phyloP scores from a whole-genome alignment of 2,113 vertebrate genomes.

The Nyctibius bracteatus region DNA sequence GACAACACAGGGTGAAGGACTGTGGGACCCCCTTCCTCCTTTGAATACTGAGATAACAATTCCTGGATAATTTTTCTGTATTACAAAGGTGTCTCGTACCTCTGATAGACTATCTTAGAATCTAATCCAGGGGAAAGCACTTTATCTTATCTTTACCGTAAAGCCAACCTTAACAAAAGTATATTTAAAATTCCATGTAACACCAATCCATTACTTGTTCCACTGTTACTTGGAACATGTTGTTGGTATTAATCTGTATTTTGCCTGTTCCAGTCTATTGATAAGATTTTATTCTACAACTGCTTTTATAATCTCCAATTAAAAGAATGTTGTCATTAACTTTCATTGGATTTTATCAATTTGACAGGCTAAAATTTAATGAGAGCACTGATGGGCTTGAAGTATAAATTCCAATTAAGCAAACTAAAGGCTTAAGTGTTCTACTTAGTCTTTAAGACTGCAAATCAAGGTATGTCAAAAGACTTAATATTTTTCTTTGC shows the following conservation, averaged over 20 bases:
- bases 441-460: background rate
- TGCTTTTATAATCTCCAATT: background rate
- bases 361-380: background rate
- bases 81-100: background rate
- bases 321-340: background rate
- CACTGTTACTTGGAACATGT: background rate
- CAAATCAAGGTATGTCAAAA: background rate
- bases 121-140: background rate
- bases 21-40: background rate
- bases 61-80: background rate
- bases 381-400: background rate
- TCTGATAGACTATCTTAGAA: background rate
- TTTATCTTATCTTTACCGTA: slow-evolving; percentile 16
- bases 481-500: background rate
- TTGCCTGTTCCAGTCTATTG: background rate
- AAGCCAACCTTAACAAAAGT: background rate
- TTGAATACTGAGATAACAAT: background rate
- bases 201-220: background rate
- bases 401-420: background rate
- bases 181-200: background rate
- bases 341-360: background rate
- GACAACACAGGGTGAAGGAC: background rate
- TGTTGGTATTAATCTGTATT: background rate
- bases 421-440: background rate
- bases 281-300: background rate